A percentile compares a stretch with the other conserved stretches of the same genome.
These are phyloP conservation scores for Oncorhynchus kisutch DNA, from an alignment of 2,113 vertebrate species.

Conservation along the genomic window DNA sequence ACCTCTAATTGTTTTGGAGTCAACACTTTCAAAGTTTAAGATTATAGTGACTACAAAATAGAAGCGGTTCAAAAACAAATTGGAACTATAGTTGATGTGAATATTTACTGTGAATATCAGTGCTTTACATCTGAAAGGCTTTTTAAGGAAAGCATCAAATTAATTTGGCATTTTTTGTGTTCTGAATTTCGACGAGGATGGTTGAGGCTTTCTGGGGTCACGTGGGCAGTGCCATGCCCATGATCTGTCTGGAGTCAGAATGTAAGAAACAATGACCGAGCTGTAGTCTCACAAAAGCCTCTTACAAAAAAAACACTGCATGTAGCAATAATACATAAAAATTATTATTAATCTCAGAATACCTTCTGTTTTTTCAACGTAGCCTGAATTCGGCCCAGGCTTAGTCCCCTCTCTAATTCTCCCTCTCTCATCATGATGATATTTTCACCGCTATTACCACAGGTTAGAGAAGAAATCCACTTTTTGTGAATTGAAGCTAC, in stretches of 20 bases:
- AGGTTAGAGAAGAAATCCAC: slow-evolving; percentile 18
- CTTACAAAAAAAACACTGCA: not conserved
- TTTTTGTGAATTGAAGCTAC: not conserved
- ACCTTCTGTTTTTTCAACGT: not conserved
- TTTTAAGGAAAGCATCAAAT: no score
- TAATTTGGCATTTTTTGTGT: no score
- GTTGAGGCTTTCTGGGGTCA: not conserved
- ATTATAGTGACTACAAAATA: not conserved
- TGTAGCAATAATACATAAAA: slow-evolving; percentile 5
- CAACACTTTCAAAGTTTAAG: not conserved
- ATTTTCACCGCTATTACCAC: not conserved
- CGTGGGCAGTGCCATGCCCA: not conserved
- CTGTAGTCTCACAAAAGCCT: slow-evolving; percentile 8
- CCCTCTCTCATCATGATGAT: not conserved
- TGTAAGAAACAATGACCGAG: slow-evolving; percentile 22
- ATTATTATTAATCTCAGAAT: slow-evolving; percentile 9
- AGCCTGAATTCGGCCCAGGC: not conserved
- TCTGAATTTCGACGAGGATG: no score
- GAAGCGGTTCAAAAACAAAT: not conserved
- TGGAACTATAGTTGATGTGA: not conserved
- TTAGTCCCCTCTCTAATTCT: not conserved
- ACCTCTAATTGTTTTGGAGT: not conserved
- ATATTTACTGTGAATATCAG: not conserved
- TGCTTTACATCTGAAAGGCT: not conserved
- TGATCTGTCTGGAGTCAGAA: not conserved